A percentile compares a stretch with the other conserved stretches of the same genome.
Conservation (phyloP, 1,140 invertebrate species). For the Spodoptera frugiperda region DNA sequence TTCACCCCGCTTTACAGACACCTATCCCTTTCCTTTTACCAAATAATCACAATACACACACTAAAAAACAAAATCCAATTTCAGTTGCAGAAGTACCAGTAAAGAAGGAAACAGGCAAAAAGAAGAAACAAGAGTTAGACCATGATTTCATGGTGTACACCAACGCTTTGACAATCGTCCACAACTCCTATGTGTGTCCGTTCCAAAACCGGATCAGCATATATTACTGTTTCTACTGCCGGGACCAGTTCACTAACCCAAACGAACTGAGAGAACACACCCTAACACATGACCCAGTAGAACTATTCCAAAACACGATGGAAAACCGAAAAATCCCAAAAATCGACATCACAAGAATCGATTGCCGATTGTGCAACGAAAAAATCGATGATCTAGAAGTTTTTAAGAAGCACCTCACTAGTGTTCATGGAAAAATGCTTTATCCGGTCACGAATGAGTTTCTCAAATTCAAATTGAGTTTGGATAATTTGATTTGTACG, state of each 20-base stretch:
- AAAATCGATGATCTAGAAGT: conserved; percentile 74
- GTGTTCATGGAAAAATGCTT: conserved; percentile 56
- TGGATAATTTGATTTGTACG: conserved; percentile 59
- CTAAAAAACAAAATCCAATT: too few species aligned
- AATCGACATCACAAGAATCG: conserved; percentile 79
- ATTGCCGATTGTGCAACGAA: conserved; percentile 71
- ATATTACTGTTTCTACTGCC: conserved; percentile 79
- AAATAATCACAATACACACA: too few species aligned
- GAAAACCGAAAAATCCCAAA: conserved; percentile 77
- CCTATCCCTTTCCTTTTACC: too few species aligned
- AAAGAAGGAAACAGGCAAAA: conserved; percentile 50
- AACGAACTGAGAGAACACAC: conserved; percentile 76
- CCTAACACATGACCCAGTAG: conserved; percentile 66
- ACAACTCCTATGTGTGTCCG: conserved; percentile 74
- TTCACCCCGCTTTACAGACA: too few species aligned
- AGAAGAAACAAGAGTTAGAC: conserved; percentile 54
- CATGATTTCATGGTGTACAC: conserved; percentile 66
- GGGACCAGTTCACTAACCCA: conserved; percentile 75
- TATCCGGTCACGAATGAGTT: conserved; percentile 63
- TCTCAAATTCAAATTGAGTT: conserved; percentile 60
- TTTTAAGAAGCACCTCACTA: conserved; percentile 69
- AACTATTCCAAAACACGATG: conserved; percentile 69
- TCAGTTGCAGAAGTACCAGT: conserved; percentile 47
- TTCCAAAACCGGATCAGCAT: conserved; percentile 75
- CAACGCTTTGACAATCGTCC: conserved; percentile 70